These are phyloP conservation scores for Sisor rabdophorus DNA, from an alignment of 2,113 vertebrate species.

Conservation along the genomic window DNA sequence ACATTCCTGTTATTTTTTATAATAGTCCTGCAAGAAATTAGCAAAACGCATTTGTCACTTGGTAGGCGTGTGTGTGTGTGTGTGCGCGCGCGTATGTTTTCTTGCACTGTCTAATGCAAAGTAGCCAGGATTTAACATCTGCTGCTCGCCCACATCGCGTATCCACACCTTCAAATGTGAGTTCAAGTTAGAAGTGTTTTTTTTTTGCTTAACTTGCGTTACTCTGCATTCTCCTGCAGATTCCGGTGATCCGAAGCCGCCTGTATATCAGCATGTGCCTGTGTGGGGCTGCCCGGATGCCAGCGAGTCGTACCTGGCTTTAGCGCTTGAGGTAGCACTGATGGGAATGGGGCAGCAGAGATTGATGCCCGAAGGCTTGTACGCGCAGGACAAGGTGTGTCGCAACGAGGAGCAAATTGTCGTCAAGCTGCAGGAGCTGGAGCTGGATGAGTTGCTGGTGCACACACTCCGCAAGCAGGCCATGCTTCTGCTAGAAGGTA, in stretches of 20 bases:
- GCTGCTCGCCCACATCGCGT: neutral
- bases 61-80: neutral
- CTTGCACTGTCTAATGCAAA: neutral
- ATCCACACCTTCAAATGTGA: neutral
- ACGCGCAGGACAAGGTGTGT: conserved; percentile 96
- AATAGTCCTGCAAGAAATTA: neutral
- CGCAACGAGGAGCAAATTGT: conserved; percentile 97
- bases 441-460: conserved; percentile 86
- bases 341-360: conserved; percentile 98
- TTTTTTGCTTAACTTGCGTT: neutral
- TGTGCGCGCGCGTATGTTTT: neutral
- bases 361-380: conserved; percentile 95
- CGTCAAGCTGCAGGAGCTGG: conserved; percentile 86
- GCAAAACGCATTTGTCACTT: neutral
- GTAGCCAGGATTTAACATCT: conserved; percentile 13
- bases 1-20: neutral
- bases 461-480: conserved; percentile 91
- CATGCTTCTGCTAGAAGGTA: conserved; percentile 91
- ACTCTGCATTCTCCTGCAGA: conserved; percentile 66
- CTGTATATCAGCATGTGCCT: conserved; percentile 88
- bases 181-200: neutral
- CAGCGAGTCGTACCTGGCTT: conserved; percentile 88
- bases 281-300: conserved; percentile 76
- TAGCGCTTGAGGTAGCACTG: conserved; percentile 92
- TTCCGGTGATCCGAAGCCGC: conserved; percentile 80